These are phyloP conservation scores for Deilephila porcellus DNA, from an alignment of 2,888 invertebrate genomes.

Conservation along the genomic window DNA sequence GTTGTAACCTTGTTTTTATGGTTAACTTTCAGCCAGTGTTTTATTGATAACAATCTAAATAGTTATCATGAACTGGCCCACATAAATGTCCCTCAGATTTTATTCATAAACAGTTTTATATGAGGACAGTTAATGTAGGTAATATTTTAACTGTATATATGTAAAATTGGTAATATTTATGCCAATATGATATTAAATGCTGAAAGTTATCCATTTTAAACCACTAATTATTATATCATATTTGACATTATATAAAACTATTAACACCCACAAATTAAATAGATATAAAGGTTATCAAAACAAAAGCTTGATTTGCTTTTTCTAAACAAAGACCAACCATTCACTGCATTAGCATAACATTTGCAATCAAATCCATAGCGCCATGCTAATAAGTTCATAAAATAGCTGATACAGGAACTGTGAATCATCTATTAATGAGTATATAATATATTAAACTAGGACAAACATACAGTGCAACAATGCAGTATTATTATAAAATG, in stretches of 20 bases:
- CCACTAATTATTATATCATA: background rate
- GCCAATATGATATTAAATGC: background rate
- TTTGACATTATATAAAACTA: no score
- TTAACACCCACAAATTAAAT: background rate
- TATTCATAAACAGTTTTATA: background rate
- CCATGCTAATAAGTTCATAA: no score
- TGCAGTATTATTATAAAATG: no score
- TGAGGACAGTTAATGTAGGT: background rate
- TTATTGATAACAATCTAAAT: slow-evolving; percentile 29
- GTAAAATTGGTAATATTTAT: background rate
- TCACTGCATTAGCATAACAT: no score
- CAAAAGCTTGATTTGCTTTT: no score
- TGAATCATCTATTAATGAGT: no score
- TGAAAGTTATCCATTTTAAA: background rate
- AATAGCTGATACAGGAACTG: no score
- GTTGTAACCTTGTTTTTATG: slow-evolving; percentile 18
- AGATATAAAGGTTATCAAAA: no score
- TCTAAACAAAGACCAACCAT: no score
- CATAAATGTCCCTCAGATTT: background rate
- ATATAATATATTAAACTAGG: no score
- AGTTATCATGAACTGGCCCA: slow-evolving; percentile 10
- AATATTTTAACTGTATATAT: background rate
- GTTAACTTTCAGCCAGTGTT: slow-evolving; percentile 19
- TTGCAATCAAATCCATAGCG: no score
- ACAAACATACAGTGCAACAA: no score